Percentiles rank a stretch among this genome's conserved stretches.
phyloP scores from a whole-genome alignment of 1,140 invertebrate genomes.

The Myzus persicae region DNA sequence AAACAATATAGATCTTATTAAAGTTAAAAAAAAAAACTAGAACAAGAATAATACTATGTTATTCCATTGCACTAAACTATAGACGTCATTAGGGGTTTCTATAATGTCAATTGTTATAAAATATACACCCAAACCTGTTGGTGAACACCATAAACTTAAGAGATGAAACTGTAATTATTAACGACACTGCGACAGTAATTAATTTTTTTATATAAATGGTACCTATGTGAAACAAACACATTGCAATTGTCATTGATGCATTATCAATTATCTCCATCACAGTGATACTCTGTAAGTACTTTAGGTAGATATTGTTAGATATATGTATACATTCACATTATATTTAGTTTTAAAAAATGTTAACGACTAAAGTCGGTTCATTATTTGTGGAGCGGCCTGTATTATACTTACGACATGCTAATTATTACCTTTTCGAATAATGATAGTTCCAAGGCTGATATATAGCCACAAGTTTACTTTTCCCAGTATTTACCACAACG shows the following conservation, averaged over 20 bases:
- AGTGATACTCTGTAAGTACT: neutral
- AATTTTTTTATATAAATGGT: neutral
- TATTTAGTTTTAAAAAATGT: too few species aligned
- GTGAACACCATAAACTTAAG: neutral
- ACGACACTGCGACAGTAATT: neutral
- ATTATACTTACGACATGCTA: too few species aligned
- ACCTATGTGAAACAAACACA: neutral
- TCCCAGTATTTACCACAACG: too few species aligned
- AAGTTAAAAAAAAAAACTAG: neutral
- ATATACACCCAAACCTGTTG: neutral
- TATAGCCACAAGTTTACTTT: too few species aligned
- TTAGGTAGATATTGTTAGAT: neutral
- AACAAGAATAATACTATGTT: neutral
- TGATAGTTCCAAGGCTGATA: too few species aligned
- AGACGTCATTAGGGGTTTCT: neutral
- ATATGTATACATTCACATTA: neutral
- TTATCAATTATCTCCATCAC: neutral
- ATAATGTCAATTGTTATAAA: neutral
- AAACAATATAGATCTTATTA: neutral
- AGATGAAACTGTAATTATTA: neutral
- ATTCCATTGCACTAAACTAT: neutral
- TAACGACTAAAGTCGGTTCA: too few species aligned
- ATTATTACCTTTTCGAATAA: too few species aligned
- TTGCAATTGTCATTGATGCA: neutral
- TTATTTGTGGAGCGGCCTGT: too few species aligned